A percentile compares a stretch with the other conserved stretches of the same genome.
phyloP scores from a whole-genome alignment of 2,888 invertebrate species.

The Eupithecia subfuscata region DNA sequence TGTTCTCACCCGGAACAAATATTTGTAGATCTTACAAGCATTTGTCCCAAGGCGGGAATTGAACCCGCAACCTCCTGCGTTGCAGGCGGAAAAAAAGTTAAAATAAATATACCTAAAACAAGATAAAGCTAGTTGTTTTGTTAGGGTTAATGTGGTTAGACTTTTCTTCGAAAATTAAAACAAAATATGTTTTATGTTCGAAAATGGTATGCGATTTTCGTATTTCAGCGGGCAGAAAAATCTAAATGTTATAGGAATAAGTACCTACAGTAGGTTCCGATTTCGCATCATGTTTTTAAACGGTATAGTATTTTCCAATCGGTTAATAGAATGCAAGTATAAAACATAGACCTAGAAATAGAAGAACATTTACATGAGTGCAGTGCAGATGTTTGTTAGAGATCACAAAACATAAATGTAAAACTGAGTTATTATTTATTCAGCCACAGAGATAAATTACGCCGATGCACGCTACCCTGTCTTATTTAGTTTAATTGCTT shows the following conservation, averaged over 20 bases:
- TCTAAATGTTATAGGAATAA: too few species aligned
- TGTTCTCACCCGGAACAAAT: too few species aligned
- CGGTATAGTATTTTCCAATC: not conserved
- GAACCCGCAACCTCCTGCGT: too few species aligned
- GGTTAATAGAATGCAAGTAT: not conserved
- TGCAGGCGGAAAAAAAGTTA: too few species aligned
- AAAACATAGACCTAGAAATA: not conserved
- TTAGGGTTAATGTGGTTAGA: not conserved
- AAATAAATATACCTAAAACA: too few species aligned
- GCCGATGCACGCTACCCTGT: slow-evolving; percentile 20
- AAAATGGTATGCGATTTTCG: too few species aligned
- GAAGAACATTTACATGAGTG: not conserved
- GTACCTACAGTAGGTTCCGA: not conserved
- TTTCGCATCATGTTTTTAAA: not conserved
- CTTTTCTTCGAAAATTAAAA: not conserved
- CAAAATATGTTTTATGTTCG: too few species aligned
- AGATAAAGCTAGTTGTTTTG: not conserved
- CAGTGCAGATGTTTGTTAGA: slow-evolving; percentile 6
- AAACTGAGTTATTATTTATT: slow-evolving; percentile 17
- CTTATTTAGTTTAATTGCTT: slow-evolving; percentile 27
- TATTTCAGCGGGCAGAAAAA: too few species aligned
- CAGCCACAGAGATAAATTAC: slow-evolving; percentile 27
- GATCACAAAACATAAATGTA: slow-evolving; percentile 16
- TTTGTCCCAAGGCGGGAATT: too few species aligned
- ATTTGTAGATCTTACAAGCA: too few species aligned